Base-by-base conservation (phyloP, 2,113 vertebrate genomes). In the Dryoscopus gambensis region DNA sequence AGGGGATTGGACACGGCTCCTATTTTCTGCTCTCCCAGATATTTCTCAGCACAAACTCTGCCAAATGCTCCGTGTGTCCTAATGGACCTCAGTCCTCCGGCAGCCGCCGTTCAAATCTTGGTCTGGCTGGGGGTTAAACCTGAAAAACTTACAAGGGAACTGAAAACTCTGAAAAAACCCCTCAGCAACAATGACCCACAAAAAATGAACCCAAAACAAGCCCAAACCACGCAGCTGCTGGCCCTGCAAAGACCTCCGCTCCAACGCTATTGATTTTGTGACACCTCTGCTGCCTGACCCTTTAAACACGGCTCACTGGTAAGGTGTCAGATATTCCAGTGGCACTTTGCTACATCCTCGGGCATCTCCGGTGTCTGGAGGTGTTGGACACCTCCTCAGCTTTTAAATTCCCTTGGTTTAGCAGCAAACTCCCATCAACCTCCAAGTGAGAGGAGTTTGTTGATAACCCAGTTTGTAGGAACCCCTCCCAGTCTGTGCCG, bases 301-400 rank as follows among this genome's bases (percentile, higher is more conserved):
- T 94, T 98, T 97, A 95, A 55, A 49, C 91, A 97, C 1, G 87
- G 97, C 95, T 97, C 97, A 94, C 96, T 46, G 93, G 77, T 44
- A 70, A 94, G 84, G 93, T 91, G 96, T 56, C 60, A 95, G 95
- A 69, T 21, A 28, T 5, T 85, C 86, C 30, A 62, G 69, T 28
- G 75, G 88, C 90, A 83, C 95, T 91, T 94, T 59, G 62, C 64
- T 42, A 71, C 24, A 13, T 87, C 56, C 85, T 69, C 11, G 27
- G 60, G 22, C 57, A 76, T 47, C 47, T 83, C 63, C 57, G 44
- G 65, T 16, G 33, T 12, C 49, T 68, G 47, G 11, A 74, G 40
- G 35, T 31, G 55, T 49, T 35, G 55, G 44, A 63, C 82, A 86
- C 39, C 37, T 71, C 23, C 7, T n/a, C 44, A 13, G 59, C 75